Conservation (phyloP, 1,140 invertebrate genomes). For the Rhopalosiphum maidis region DNA sequence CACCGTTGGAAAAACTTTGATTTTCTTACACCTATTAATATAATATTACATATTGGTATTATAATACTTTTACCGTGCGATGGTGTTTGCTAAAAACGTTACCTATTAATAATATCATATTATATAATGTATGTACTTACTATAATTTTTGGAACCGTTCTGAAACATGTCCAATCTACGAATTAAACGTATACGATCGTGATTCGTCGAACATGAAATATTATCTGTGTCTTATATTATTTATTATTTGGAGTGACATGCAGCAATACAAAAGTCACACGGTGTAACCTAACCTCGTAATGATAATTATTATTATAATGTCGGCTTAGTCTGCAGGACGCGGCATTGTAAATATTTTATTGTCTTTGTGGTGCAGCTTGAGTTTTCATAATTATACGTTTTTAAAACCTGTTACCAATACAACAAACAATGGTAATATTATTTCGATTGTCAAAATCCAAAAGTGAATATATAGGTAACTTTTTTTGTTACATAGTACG, state of each 20-base stretch:
- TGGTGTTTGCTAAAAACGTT: too few relatives aligned
- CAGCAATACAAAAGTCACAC: not conserved
- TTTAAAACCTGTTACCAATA: conserved; percentile 13
- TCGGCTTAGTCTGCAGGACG: not conserved
- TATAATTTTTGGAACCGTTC: not conserved
- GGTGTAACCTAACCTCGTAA: not conserved
- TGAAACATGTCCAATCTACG: not conserved
- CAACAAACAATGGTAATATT: not conserved
- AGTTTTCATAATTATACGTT: conserved; percentile 19
- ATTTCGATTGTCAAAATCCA: not conserved
- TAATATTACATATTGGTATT: too few relatives aligned
- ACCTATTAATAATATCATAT: too few relatives aligned
- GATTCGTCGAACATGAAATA: not conserved
- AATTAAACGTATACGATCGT: not conserved
- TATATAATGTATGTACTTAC: too few relatives aligned
- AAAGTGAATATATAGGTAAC: not conserved
- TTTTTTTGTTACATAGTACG: not conserved
- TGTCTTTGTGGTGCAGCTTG: not conserved
- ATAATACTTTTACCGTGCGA: too few relatives aligned
- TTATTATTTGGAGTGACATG: conserved; percentile 6
- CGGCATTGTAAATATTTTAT: not conserved
- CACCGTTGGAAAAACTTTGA: too few relatives aligned
- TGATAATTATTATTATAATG: not conserved
- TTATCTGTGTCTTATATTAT: not conserved
- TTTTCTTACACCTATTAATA: too few relatives aligned